A percentile compares a stretch with the other conserved stretches of the same genome.
These are phyloP conservation scores for Mesocentrotus franciscanus DNA, from an alignment of 53 echinoderm and acorn worm genomes.

Conservation along the genomic window DNA sequence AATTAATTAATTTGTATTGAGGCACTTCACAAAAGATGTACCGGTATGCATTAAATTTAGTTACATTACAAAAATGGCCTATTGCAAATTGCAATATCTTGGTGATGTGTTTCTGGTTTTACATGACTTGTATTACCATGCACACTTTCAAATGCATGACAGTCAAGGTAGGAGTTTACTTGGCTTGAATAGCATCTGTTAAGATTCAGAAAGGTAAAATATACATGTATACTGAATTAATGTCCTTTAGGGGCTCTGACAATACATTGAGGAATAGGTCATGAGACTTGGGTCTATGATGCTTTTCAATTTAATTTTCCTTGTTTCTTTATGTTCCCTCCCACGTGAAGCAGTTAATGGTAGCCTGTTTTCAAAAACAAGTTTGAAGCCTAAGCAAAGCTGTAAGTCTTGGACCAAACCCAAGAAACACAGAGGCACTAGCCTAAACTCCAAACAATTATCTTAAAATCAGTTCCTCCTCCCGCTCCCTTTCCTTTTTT, in stretches of 20 bases:
- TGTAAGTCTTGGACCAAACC: background rate
- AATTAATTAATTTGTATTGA: too few relatives aligned
- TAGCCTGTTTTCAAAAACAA: background rate
- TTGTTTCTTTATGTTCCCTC: background rate
- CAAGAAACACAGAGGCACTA: background rate
- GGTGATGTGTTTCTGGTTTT: too few relatives aligned
- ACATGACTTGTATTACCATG: too few relatives aligned
- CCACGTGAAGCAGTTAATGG: background rate
- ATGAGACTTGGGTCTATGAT: background rate
- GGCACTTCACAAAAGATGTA: too few relatives aligned
- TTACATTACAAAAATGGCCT: too few relatives aligned
- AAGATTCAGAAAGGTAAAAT: too few relatives aligned
- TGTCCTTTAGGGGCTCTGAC: background rate
- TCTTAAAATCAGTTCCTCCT: background rate
- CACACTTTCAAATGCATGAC: too few relatives aligned
- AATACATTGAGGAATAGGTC: background rate
- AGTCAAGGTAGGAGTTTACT: too few relatives aligned
- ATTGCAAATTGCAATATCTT: too few relatives aligned
- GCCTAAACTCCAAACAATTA: conserved; percentile 3
- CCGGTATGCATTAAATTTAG: too few relatives aligned
- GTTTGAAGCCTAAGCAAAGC: background rate
- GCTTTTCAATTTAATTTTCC: background rate
- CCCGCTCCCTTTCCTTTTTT: background rate
- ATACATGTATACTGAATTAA: too few relatives aligned
- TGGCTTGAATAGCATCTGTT: too few relatives aligned